Evolutionary conservation across 2,797 vertebrate genomes (phyloP).

Genomic region (Leptatherina wallacei): DNA sequence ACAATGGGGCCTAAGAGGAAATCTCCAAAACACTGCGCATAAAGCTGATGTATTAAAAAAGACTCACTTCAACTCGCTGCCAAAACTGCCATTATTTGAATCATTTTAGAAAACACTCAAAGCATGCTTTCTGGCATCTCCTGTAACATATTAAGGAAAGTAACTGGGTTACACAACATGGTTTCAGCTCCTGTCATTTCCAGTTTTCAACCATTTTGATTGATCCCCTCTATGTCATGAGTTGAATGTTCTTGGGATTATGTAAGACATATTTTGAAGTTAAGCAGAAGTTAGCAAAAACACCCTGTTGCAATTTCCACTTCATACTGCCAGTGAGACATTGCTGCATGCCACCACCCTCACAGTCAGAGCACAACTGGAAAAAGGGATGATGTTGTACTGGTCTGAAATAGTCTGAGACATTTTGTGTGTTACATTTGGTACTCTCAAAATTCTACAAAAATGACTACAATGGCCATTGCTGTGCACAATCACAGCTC

Average conservation of each 20-base stretch:
- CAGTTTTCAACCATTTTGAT: conserved; percentile 4
- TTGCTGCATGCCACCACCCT: neutral
- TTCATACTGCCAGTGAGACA: conserved; percentile 29
- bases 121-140: neutral
- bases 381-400: neutral
- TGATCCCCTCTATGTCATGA: conserved; percentile 7
- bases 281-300: conserved; percentile 61
- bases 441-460: neutral
- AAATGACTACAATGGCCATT: neutral
- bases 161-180: conserved; percentile 1
- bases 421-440: neutral
- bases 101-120: neutral
- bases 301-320: conserved; percentile 60
- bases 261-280: conserved; percentile 34
- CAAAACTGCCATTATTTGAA: neutral
- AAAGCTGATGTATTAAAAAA: neutral
- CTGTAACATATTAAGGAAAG: neutral
- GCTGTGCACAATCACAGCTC: neutral
- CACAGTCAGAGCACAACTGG: conserved; percentile 24
- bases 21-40: neutral
- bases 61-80: neutral
- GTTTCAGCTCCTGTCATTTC: conserved; percentile 9
- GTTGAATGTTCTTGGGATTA: conserved; percentile 23
- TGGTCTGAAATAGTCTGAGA: conserved; percentile 5
- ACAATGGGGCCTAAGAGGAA: neutral